Evolutionary conservation across 2,113 vertebrate genomes (phyloP).

Genomic region (Sorex fumeus): DNA sequence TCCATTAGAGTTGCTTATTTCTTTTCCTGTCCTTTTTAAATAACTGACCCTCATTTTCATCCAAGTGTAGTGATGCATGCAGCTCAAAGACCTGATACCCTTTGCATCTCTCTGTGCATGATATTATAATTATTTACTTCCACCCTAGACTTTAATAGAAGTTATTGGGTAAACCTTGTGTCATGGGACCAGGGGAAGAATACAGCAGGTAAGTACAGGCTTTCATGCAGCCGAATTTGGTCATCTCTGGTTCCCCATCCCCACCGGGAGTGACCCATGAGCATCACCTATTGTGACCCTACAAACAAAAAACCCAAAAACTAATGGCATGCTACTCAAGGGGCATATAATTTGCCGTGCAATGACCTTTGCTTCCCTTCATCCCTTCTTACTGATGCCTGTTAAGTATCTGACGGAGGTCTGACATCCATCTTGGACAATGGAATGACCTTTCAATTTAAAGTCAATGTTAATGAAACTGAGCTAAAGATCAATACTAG

Average conservation of each 20-base stretch:
- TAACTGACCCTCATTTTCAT: background rate
- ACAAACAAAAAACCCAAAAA: too few relatives aligned
- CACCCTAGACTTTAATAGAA: background rate
- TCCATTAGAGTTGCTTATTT: background rate
- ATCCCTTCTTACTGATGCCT: background rate
- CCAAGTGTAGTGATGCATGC: background rate
- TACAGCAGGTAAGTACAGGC: too few relatives aligned
- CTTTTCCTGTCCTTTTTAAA: background rate
- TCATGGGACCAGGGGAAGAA: too few relatives aligned
- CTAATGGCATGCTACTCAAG: background rate
- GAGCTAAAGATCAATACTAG: too few relatives aligned
- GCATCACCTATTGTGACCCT: too few relatives aligned
- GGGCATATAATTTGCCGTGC: background rate
- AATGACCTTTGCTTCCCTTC: background rate
- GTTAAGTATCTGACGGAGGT: background rate
- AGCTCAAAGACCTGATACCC: background rate
- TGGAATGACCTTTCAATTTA: background rate
- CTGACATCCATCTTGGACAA: background rate
- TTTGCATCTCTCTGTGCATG: background rate
- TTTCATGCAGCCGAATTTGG: too few relatives aligned
- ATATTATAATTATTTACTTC: background rate
- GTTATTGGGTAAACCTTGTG: background rate
- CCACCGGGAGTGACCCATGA: too few relatives aligned
- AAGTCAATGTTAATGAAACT: background rate
- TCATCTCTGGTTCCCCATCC: too few relatives aligned